phyloP scores from a whole-genome alignment of 2,113 vertebrate species.

The Ammodytes dubius region DNA sequence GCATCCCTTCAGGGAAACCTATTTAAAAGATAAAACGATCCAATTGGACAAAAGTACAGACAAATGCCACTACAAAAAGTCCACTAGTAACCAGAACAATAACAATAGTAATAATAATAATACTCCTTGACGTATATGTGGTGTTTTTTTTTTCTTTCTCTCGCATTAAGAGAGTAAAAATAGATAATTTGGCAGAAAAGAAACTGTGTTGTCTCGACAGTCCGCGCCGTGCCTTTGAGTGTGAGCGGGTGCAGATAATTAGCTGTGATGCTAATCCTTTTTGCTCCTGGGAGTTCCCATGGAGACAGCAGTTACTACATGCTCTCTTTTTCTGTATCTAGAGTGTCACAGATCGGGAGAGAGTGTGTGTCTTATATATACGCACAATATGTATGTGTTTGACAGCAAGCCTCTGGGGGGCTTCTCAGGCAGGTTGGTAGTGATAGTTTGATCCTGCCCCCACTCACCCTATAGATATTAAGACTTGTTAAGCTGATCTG shows the following conservation, averaged over 20 bases:
- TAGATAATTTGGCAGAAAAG: conserved; percentile 75
- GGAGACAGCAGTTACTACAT: conserved; percentile 71
- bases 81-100: conserved; percentile 76
- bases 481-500: conserved; percentile 60
- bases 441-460: conserved; percentile 61
- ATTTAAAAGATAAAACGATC: conserved; percentile 40
- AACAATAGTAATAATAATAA: conserved; percentile 58
- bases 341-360: conserved; percentile 70
- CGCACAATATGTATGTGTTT: conserved; percentile 49
- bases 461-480: conserved; percentile 46
- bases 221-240: conserved; percentile 48
- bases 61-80: conserved; percentile 75
- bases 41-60: conserved; percentile 68
- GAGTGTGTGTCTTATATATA: conserved; percentile 49
- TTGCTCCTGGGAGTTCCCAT: conserved; percentile 60
- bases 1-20: conserved; percentile 56
- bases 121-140: conserved; percentile 41
- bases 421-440: conserved; percentile 59
- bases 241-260: conserved; percentile 64
- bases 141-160: conserved; percentile 36
- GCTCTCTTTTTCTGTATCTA: conserved; percentile 52
- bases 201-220: conserved; percentile 52
- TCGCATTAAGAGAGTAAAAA: conserved; percentile 68
- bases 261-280: conserved; percentile 65
- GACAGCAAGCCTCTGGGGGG: conserved; percentile 31